These are phyloP conservation scores for Nasonia giraulti DNA, from an alignment of 1,140 invertebrate genomes.

Conservation along the genomic window DNA sequence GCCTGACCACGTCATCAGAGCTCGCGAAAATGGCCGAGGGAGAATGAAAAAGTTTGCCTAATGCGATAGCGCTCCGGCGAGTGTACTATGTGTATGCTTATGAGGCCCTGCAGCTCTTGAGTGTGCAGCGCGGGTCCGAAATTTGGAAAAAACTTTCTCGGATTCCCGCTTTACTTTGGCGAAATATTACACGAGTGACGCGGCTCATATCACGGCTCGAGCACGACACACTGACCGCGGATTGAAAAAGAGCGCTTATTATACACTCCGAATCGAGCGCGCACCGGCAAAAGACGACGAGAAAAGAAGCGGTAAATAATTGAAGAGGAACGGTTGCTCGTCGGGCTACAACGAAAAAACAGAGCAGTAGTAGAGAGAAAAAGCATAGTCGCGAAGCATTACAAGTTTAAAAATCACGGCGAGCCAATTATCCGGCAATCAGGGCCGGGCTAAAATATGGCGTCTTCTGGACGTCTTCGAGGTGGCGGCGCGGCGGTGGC, in stretches of 20 bases:
- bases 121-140: not conserved
- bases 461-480: slow-evolving; percentile 14
- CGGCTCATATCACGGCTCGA: not conserved
- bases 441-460: slow-evolving; percentile 48
- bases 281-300: not conserved
- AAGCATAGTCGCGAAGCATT: slow-evolving; percentile 1
- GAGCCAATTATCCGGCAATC: slow-evolving; percentile 52
- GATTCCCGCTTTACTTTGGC: slow-evolving; percentile 9
- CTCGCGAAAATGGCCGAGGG: not conserved
- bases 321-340: not conserved
- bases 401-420: slow-evolving; percentile 48
- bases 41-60: slow-evolving; percentile 41
- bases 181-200: not conserved
- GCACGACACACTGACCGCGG: not conserved
- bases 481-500: not conserved
- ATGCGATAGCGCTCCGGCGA: not conserved
- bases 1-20: not conserved
- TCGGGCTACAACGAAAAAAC: not conserved
- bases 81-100: not conserved
- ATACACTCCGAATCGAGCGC: slow-evolving; percentile 18
- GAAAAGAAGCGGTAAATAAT: slow-evolving; percentile 19
- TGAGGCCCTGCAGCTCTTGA: not conserved
- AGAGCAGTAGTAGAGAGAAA: not conserved
- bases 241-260: not conserved
- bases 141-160: slow-evolving; percentile 17